A percentile compares a stretch with the other conserved stretches of the same genome.
phyloP scores from a whole-genome alignment of 2,113 vertebrate species.

The Sminthopsis crassicaudata region DNA sequence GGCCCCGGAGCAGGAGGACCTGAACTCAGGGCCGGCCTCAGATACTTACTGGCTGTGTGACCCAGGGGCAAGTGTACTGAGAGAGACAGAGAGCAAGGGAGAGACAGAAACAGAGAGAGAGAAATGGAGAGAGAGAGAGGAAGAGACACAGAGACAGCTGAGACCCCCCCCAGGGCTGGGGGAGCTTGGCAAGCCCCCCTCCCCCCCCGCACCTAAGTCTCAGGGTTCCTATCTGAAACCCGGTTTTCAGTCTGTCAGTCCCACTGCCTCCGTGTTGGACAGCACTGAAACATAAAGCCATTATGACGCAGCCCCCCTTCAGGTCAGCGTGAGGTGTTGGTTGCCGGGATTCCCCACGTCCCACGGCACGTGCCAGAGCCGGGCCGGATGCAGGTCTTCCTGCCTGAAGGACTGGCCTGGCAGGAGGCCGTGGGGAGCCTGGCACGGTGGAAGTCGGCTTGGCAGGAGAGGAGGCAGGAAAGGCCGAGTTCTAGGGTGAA shows the following conservation, averaged over 20 bases:
- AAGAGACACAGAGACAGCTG: too few species aligned
- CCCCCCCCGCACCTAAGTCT: too few species aligned
- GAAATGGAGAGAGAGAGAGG: too few species aligned
- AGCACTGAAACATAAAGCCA: neutral
- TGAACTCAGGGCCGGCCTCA: too few species aligned
- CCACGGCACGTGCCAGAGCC: neutral
- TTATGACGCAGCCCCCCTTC: too few species aligned
- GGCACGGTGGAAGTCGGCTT: neutral
- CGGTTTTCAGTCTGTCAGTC: too few species aligned
- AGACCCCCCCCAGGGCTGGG: too few species aligned
- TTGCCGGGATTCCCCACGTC: neutral
- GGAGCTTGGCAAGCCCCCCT: too few species aligned
- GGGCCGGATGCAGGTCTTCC: neutral
- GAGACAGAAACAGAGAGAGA: too few species aligned
- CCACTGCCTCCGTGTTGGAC: too few species aligned
- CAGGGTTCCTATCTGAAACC: too few species aligned
- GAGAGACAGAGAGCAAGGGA: neutral
- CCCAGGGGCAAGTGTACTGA: neutral
- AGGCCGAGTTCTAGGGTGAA: neutral
- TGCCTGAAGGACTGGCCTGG: neutral
- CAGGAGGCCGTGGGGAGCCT: neutral
- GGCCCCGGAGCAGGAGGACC: neutral
- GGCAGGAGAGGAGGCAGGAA: neutral
- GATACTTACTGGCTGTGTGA: too few species aligned
- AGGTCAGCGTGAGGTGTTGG: neutral